Percentiles rank a stretch among this genome's conserved stretches.
Evolutionary conservation across 2,113 vertebrate species (phyloP).

Genomic region (Pluvialis apricaria): DNA sequence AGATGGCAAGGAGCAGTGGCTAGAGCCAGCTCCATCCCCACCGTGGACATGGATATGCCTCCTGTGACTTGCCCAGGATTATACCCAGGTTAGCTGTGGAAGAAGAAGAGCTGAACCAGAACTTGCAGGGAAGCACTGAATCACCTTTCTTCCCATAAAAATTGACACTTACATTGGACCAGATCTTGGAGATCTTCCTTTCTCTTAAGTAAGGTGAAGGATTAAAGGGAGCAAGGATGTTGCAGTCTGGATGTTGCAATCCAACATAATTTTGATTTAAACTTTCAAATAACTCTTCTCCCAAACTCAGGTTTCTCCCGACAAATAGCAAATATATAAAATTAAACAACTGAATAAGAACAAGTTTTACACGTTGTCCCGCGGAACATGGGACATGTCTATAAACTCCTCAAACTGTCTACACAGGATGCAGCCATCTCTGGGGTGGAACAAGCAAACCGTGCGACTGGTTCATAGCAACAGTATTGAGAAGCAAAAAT

Average conservation of each 20-base stretch:
- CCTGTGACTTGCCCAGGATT: neutral
- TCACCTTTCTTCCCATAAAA: neutral
- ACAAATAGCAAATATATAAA: neutral
- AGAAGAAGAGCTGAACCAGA: neutral
- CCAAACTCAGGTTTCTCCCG: neutral
- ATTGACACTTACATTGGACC: neutral
- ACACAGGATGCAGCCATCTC: neutral
- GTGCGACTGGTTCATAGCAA: neutral
- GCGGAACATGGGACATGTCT: neutral
- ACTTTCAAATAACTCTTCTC: neutral
- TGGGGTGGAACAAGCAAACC: neutral
- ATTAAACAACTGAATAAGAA: neutral
- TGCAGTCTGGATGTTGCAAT: neutral
- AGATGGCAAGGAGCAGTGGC: neutral
- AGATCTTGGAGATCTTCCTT: neutral
- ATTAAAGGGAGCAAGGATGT: neutral
- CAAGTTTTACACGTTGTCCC: neutral
- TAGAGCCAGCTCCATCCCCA: neutral
- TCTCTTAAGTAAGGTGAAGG: neutral
- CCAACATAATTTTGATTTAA: neutral
- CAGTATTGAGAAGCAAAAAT: neutral
- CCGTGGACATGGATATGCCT: fast-evolving
- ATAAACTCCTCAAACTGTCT: neutral
- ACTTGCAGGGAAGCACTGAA: neutral
- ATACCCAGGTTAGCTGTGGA: neutral